These are phyloP conservation scores for Crotalus helleri DNA, from an alignment of 2,113 vertebrate species.

Conservation along the genomic window DNA sequence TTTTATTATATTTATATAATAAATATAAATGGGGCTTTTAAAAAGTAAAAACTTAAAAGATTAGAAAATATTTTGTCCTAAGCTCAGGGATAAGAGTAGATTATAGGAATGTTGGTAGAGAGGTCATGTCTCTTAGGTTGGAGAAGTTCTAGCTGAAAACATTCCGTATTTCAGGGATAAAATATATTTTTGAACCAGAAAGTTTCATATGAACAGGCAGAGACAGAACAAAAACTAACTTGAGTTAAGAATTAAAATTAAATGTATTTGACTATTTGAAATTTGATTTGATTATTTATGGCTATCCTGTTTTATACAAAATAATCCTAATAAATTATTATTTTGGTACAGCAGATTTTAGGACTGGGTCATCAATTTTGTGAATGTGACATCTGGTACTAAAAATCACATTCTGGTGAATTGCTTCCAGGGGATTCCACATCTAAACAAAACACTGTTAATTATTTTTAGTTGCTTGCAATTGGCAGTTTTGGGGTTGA, in stretches of 20 bases:
- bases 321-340: neutral
- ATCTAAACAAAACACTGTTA: neutral
- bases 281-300: neutral
- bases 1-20: neutral
- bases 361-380: neutral
- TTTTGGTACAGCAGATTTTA: conserved; percentile 3
- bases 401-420: neutral
- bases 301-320: neutral
- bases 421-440: neutral
- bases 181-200: neutral
- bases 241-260: neutral
- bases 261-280: neutral
- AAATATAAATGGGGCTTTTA: neutral
- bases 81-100: neutral
- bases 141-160: neutral
- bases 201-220: neutral
- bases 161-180: neutral
- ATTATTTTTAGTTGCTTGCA: conserved; percentile 18
- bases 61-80: neutral
- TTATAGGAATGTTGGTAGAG: neutral
- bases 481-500: neutral
- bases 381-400: neutral
- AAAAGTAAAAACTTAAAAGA: neutral
- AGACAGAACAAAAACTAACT: neutral
- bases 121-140: neutral